phyloP scores from a whole-genome alignment of 2,113 vertebrate species.

The Turdus rufiventris region DNA sequence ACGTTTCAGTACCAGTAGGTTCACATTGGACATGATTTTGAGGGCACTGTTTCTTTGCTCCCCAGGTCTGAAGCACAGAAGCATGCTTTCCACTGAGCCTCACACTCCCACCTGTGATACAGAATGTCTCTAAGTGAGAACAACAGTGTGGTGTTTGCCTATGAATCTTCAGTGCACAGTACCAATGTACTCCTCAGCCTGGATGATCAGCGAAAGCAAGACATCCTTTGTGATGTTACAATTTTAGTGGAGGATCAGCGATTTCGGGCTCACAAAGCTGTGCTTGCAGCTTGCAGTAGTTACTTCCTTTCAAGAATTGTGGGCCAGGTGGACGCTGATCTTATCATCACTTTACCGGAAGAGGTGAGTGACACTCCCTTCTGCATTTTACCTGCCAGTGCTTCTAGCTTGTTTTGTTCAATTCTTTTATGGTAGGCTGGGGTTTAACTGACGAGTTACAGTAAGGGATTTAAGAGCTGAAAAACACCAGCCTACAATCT shows the following conservation, averaged over 20 bases:
- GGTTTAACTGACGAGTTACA: background rate
- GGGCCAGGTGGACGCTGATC: slow-evolving; percentile 70
- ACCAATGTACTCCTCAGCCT: slow-evolving; percentile 75
- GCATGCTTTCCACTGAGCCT: slow-evolving; percentile 71
- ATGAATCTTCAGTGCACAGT: slow-evolving; percentile 78
- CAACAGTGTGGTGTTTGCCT: slow-evolving; percentile 72
- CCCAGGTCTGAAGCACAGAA: slow-evolving; percentile 65
- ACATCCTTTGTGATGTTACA: slow-evolving; percentile 80
- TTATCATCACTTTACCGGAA: slow-evolving; percentile 83
- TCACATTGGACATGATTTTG: background rate
- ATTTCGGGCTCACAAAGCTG: slow-evolving; percentile 87
- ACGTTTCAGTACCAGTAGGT: background rate
- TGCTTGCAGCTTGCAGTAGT: slow-evolving; percentile 89
- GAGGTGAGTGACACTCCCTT: slow-evolving; percentile 76
- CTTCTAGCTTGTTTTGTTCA: background rate
- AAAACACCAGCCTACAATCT: background rate
- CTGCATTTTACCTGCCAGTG: background rate
- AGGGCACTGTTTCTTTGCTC: background rate
- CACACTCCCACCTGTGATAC: slow-evolving; percentile 5
- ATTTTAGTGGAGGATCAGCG: slow-evolving; percentile 82
- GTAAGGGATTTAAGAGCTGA: background rate
- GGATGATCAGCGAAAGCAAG: slow-evolving; percentile 74
- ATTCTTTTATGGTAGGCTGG: background rate
- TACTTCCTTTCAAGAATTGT: slow-evolving; percentile 84
- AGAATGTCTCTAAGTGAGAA: slow-evolving; percentile 79